phyloP scores from a whole-genome alignment of 2,113 vertebrate species.

The Pseudopipra pipra region DNA sequence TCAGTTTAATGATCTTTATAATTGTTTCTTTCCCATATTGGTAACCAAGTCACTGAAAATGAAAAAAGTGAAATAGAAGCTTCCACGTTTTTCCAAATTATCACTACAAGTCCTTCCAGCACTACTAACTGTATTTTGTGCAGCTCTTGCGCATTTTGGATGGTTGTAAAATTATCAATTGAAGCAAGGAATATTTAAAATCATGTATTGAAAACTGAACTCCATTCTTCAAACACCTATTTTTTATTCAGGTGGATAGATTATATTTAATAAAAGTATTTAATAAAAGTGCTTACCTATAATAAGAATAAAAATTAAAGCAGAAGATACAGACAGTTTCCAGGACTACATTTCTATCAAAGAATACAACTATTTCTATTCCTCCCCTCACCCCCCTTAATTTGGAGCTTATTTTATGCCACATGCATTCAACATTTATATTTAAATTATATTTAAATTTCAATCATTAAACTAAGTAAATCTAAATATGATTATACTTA shows the following conservation, averaged over 20 bases:
- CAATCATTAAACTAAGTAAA: background rate
- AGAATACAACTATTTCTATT: background rate
- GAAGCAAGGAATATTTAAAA: background rate
- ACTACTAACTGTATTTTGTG: background rate
- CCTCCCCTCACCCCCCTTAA: background rate
- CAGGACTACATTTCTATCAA: background rate
- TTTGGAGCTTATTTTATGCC: background rate
- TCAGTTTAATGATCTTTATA: background rate
- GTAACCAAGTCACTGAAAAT: background rate
- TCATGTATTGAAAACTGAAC: background rate
- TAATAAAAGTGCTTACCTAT: background rate
- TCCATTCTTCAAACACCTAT: background rate
- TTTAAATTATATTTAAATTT: background rate
- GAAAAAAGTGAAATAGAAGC: background rate
- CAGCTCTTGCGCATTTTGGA: background rate
- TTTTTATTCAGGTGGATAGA: background rate
- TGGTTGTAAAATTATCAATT: background rate
- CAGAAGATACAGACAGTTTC: background rate
- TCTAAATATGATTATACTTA: background rate
- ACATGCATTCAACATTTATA: background rate
- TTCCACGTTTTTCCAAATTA: background rate
- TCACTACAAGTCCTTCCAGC: background rate
- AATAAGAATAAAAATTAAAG: background rate
- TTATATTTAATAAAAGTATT: background rate
- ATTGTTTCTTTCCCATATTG: background rate